A percentile compares a stretch with the other conserved stretches of the same genome.
phyloP scores from a whole-genome alignment of 1,140 invertebrate genomes.

The Philotrypesis tridentata region DNA sequence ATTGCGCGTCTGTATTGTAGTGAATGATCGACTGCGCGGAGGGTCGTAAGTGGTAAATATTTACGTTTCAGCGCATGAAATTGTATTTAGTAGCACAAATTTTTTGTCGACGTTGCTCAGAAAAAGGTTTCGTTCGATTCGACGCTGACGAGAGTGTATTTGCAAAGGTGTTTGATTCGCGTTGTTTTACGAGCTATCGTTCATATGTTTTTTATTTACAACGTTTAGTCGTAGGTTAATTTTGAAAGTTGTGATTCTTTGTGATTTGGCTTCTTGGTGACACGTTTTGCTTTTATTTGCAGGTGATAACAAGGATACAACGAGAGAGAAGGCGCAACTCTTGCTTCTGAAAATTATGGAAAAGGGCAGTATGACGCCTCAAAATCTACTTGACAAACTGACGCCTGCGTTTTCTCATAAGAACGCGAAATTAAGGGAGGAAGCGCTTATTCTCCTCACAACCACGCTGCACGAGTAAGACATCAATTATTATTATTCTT shows the following conservation, averaged over 20 bases:
- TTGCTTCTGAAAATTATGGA: conserved; percentile 87
- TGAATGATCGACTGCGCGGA: no score
- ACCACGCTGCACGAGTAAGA: conserved; percentile 88
- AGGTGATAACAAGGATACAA: conserved; percentile 89
- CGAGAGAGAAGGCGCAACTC: conserved; percentile 87
- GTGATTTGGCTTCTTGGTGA: not conserved
- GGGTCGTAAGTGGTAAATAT: no score
- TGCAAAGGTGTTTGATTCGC: no score
- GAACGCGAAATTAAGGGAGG: conserved; percentile 90
- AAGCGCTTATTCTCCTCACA: conserved; percentile 84
- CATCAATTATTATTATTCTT: conserved; percentile 3
- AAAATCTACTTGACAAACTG: conserved; percentile 86
- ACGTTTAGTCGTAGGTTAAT: conserved; percentile 17
- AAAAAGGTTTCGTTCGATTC: no score
- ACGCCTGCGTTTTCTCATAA: conserved; percentile 86
- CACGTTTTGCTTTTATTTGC: conserved; percentile 42
- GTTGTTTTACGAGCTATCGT: no score
- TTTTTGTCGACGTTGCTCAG: no score
- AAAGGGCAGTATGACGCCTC: conserved; percentile 84
- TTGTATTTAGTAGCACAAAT: no score
- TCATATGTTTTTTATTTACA: conserved; percentile 13
- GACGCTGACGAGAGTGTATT: no score
- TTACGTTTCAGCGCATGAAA: no score
- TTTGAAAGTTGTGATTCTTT: conserved; percentile 13
- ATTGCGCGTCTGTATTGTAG: not conserved